A percentile compares a stretch with the other conserved stretches of the same genome.
Conservation (phyloP, 1,140 invertebrate genomes). For the Choristoneura fumiferana region DNA sequence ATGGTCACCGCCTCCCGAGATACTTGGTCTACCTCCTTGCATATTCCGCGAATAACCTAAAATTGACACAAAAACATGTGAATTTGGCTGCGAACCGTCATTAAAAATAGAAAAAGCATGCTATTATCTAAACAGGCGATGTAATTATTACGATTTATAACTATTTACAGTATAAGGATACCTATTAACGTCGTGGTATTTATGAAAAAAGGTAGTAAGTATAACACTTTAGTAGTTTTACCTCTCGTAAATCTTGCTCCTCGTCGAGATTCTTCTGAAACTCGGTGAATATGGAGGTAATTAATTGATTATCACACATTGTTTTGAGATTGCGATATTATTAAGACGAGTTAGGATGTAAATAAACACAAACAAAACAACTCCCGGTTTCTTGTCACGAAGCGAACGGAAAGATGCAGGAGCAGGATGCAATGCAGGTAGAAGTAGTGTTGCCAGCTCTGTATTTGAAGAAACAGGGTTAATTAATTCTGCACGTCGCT, state of each 20-base stretch:
- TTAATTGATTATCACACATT: conserved; percentile 52
- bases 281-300: conserved; percentile 55
- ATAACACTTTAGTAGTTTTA: conserved; percentile 23
- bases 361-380: conserved; percentile 10
- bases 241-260: conserved; percentile 64
- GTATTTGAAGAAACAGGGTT: too few relatives aligned
- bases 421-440: background rate
- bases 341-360: background rate
- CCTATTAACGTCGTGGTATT: too few relatives aligned
- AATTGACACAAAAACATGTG: conserved; percentile 24
- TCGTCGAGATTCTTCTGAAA: conserved; percentile 59
- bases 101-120: background rate
- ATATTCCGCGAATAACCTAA: conserved; percentile 60
- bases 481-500: too few relatives aligned
- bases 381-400: background rate
- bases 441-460: too few relatives aligned
- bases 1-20: conserved; percentile 55
- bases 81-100: conserved; percentile 3
- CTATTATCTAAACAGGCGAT: too few relatives aligned
- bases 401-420: background rate
- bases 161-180: background rate
- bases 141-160: background rate
- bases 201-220: too few relatives aligned
- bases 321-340: conserved; percentile 17
- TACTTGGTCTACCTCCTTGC: conserved; percentile 60